A percentile compares a stretch with the other conserved stretches of the same genome.
Conservation (phyloP, 2,797 vertebrate species). For the Tenualosa ilisha region DNA sequence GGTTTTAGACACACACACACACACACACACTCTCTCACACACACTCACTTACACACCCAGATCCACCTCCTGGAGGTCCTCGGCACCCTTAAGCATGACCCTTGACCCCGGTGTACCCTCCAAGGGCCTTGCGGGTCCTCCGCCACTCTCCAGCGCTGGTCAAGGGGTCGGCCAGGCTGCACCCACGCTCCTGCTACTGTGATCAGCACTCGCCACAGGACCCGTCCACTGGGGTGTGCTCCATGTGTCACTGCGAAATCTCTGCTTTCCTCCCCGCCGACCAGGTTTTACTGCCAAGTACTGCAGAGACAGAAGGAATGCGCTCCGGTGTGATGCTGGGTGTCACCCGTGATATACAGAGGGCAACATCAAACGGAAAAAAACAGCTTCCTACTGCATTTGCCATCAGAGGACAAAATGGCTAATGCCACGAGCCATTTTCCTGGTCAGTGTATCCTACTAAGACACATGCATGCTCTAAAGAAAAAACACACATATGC, state of each 20-base stretch:
- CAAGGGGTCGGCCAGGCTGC: neutral
- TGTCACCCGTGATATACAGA: constrained; percentile 3
- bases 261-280: neutral
- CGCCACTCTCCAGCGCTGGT: neutral
- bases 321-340: neutral
- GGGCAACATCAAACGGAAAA: constrained; percentile 4
- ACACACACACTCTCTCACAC: neutral
- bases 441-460: neutral
- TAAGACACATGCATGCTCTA: neutral
- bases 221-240: neutral
- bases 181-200: neutral
- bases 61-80: constrained; percentile 25
- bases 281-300: neutral
- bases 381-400: neutral
- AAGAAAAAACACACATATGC: neutral
- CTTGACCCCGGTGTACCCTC: constrained; percentile 27
- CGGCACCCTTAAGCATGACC: constrained; percentile 21
- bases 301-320: neutral
- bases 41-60: constrained; percentile 52
- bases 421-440: neutral
- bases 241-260: neutral
- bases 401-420: constrained; percentile 4
- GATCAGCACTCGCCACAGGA: neutral
- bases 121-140: neutral
- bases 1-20: neutral